Evolutionary conservation across 2,797 vertebrate genomes (phyloP), one percentile per base, ranked within the genome.

Genomic region (Sphaeramia orbicularis): DNA sequence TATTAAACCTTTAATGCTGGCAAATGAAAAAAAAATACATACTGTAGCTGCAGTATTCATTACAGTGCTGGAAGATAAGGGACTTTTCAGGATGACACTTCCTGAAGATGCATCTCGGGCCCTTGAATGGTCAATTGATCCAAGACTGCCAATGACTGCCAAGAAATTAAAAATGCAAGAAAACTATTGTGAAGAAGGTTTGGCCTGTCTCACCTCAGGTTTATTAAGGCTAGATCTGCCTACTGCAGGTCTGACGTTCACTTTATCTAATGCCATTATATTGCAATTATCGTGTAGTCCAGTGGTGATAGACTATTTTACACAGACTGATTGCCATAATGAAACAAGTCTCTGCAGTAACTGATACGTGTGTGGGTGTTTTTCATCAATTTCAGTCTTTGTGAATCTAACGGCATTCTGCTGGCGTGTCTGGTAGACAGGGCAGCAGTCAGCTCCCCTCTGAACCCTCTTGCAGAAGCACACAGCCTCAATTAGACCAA

Each of bases 401-500:
- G n/a, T 63, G 30, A 68, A 64, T 72, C 47, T 53, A 4, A 37
- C 15, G n/a, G 7, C n/a, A 71, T 74, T 73, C 48, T 77, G 54
- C 41, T 10, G 40, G 21, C 9, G 40, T 65, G 50, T 71, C 13
- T 62, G 55, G 14, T 16, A 14, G 56, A 64, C 11, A 83, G 93
- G 93, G 89, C 91, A 93, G 87, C 89, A 91, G 94, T 89, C 92
- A 90, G 88, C 91, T 92, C 91, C 93, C 93, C 94, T 94, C 91
- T 95, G 93, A 94, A 95, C 94, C 94, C 93, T 92, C 44, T 91
- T 91, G 16, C 54, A 93, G 94, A 94, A 91, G 91, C 93, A 94
- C 91, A 93, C 92, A 92, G 87, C 92, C 92, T 93, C 94, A 94
- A 93, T 96, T 95, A 96, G 94, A 95, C 95, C 92, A 95, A 95